Evolutionary conservation across 2,113 vertebrate species (phyloP).

Genomic region (Ochotona princeps): DNA sequence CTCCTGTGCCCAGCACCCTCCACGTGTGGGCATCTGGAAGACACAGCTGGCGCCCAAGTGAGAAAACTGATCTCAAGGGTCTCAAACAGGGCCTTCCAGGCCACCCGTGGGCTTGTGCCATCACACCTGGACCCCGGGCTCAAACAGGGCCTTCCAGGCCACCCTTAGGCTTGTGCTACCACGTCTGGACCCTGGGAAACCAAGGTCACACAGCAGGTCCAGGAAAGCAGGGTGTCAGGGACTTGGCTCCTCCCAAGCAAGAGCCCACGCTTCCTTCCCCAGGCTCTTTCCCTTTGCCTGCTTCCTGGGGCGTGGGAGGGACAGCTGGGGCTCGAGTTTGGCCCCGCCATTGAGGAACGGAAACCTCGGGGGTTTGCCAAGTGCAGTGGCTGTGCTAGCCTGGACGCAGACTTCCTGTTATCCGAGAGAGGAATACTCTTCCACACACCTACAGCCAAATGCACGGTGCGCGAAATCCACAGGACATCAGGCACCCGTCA

Average conservation of each 20-base stretch:
- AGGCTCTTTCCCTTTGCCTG: not conserved
- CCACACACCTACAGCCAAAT: not conserved
- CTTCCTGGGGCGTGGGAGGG: not conserved
- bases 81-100: no score
- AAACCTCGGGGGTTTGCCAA: no score
- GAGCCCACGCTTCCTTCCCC: no score
- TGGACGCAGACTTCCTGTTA: not conserved
- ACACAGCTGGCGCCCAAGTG: no score
- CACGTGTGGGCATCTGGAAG: not conserved
- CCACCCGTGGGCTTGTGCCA: no score
- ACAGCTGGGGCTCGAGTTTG: not conserved
- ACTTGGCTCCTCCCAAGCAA: not conserved
- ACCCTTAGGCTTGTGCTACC: not conserved
- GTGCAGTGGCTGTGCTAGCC: not conserved
- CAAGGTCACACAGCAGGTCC: not conserved
- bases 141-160: not conserved
- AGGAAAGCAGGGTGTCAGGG: not conserved
- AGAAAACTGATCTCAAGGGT: no score
- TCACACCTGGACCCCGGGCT: accelerated
- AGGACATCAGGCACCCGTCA: accelerated
- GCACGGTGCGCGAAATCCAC: accelerated
- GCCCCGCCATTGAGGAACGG: not conserved
- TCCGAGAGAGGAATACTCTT: not conserved
- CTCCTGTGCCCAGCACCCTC: not conserved
- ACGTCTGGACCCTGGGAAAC: not conserved